Evolutionary conservation across 2,113 vertebrate species (phyloP).

Genomic region (Hipposideros armiger): DNA sequence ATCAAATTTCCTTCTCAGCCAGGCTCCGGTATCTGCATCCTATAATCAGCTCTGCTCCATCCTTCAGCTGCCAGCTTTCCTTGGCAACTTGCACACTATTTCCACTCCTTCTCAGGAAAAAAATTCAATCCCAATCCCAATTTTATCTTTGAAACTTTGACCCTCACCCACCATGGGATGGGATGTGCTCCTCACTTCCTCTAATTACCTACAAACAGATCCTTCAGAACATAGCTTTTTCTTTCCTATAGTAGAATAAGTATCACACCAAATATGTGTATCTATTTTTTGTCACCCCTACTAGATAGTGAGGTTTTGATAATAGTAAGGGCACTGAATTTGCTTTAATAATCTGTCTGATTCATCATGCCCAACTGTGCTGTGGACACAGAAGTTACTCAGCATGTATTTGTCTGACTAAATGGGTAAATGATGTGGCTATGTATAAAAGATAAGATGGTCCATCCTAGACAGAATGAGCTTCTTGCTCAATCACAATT

Average conservation of each 20-base stretch:
- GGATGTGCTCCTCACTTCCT: neutral
- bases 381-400: neutral
- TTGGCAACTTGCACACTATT: neutral
- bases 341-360: neutral
- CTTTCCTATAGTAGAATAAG: constrained; percentile 8
- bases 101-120: neutral
- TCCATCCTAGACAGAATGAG: neutral
- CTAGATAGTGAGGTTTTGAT: neutral
- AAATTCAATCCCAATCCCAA: neutral
- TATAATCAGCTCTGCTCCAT: neutral
- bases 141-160: neutral
- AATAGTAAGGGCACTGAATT: neutral
- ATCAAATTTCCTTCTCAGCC: neutral
- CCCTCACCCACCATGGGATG: neutral
- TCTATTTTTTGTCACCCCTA: neutral
- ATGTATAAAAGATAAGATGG: neutral
- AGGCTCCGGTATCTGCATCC: neutral
- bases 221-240: neutral
- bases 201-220: neutral
- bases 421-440: neutral
- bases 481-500: neutral
- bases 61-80: neutral
- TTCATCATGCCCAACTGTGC: neutral
- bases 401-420: neutral
- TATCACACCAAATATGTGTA: neutral